These are phyloP conservation scores for Hesperia comma DNA, from an alignment of 2,888 invertebrate genomes.

Conservation along the genomic window DNA sequence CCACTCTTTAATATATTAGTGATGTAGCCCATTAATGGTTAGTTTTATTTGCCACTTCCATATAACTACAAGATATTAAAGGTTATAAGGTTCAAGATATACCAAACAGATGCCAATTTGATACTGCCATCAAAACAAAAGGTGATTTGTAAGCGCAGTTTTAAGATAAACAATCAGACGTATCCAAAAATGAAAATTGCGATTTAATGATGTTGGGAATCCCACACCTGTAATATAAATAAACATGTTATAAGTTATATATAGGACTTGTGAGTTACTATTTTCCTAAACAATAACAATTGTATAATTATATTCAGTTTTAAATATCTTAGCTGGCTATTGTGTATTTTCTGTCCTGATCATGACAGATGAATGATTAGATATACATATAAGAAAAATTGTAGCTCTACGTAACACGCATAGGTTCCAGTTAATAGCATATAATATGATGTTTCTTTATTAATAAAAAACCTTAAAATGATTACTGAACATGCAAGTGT, in stretches of 20 bases:
- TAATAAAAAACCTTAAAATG: no score
- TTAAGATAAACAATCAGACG: no score
- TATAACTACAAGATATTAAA: no score
- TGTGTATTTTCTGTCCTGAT: constrained; percentile 2
- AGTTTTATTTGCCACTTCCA: no score
- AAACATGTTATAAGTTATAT: constrained; percentile 17
- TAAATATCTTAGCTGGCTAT: constrained; percentile 4
- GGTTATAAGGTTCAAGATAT: no score
- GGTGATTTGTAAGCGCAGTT: no score
- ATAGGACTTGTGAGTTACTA: neutral
- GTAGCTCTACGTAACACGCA: neutral
- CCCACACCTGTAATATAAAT: constrained; percentile 15
- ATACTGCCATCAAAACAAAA: no score
- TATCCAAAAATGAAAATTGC: neutral
- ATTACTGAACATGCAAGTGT: no score
- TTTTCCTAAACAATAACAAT: constrained; percentile 6
- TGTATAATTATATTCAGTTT: neutral
- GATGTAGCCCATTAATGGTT: no score
- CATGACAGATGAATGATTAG: neutral
- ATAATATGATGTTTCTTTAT: no score
- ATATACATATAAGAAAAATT: constrained; percentile 3
- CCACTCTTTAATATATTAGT: no score
- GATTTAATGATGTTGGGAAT: neutral
- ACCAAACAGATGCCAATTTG: no score
- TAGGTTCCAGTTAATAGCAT: neutral